Evolutionary conservation across 2,888 invertebrate genomes (phyloP).

Genomic region (Drosophila ochracea): DNA sequence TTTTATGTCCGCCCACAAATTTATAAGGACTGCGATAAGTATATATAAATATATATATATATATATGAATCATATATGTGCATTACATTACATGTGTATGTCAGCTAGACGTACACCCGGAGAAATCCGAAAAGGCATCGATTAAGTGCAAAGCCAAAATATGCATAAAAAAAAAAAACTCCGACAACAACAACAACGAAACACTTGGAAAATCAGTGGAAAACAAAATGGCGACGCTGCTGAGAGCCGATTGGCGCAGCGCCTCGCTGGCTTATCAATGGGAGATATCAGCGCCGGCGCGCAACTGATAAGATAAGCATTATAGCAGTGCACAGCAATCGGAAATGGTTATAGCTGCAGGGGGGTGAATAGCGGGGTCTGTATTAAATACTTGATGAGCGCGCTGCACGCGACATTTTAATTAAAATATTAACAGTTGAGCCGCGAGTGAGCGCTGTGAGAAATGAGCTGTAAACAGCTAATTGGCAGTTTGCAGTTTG

Average conservation of each 20-base stretch:
- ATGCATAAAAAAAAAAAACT: constrained; percentile 21
- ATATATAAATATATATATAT: constrained; percentile 6
- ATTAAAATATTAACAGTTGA: constrained; percentile 67
- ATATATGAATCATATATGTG: neutral
- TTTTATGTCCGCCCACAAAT: constrained; percentile 80
- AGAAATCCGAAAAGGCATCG: constrained; percentile 4
- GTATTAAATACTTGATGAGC: constrained; percentile 24
- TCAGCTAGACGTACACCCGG: neutral
- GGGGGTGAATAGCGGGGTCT: neutral
- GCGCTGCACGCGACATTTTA: constrained; percentile 68
- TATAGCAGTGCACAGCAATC: constrained; percentile 8
- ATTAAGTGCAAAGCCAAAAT: constrained; percentile 21
- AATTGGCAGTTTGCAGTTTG: constrained; percentile 48
- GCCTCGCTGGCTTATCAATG: constrained; percentile 51
- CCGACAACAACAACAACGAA: constrained; percentile 18
- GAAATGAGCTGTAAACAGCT: constrained; percentile 42
- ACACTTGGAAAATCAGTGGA: constrained; percentile 17
- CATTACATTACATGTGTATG: neutral
- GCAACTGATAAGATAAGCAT: constrained; percentile 66
- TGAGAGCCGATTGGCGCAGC: constrained; percentile 61
- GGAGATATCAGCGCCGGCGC: constrained; percentile 68
- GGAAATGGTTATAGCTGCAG: neutral
- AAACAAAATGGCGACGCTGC: constrained; percentile 71
- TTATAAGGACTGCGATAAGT: constrained; percentile 75
- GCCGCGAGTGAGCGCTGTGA: constrained; percentile 3